Conservation (phyloP, 2,888 invertebrate species). For the Odontothrips loti region DNA sequence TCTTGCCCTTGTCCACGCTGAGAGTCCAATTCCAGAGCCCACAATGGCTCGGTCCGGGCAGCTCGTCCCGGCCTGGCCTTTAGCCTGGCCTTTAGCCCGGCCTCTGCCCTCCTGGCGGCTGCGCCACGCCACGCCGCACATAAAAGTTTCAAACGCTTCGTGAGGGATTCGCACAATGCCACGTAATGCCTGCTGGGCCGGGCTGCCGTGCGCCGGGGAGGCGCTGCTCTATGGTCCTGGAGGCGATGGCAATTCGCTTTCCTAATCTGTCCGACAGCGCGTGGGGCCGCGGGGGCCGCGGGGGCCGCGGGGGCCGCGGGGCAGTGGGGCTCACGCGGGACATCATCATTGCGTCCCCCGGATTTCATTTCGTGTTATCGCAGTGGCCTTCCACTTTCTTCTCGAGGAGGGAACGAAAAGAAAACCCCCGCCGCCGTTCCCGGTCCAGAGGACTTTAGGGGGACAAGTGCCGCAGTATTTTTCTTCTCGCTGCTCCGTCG, state of each 20-base stretch:
- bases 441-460: neutral
- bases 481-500: too few relatives aligned
- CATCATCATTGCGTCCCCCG: too few relatives aligned
- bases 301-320: too few relatives aligned
- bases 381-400: too few relatives aligned
- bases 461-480: too few relatives aligned
- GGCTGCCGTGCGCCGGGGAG: neutral
- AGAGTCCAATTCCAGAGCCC: constrained; percentile 22
- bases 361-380: too few relatives aligned
- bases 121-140: neutral
- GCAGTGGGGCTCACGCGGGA: too few relatives aligned
- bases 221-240: neutral
- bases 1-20: constrained; percentile 19
- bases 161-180: constrained; percentile 11
- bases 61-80: neutral
- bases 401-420: too few relatives aligned
- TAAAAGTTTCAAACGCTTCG: constrained; percentile 18
- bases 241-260: neutral
- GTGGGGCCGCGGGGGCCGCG: too few relatives aligned
- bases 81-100: neutral
- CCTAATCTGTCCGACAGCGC: too few relatives aligned
- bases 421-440: neutral
- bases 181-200: too few relatives aligned
- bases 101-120: too few relatives aligned
- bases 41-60: neutral